phyloP scores from a whole-genome alignment of 1,140 invertebrate genomes.

The Lepidostoma basale region DNA sequence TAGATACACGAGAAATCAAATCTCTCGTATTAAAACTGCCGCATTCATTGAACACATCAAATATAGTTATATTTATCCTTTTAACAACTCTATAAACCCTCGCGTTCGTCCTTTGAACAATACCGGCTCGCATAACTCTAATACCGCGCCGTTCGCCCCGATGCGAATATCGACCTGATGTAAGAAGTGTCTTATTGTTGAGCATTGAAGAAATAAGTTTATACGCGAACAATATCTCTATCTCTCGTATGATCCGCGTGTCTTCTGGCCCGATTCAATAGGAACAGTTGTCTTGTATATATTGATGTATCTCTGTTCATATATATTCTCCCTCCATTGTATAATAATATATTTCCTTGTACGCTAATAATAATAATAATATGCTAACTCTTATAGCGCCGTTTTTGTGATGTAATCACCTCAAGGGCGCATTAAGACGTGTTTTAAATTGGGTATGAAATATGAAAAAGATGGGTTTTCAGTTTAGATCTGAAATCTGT shows the following conservation, averaged over 20 bases:
- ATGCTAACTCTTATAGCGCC: no score
- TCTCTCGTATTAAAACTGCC: conserved; percentile 3
- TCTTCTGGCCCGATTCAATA: not conserved
- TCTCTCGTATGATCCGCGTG: not conserved
- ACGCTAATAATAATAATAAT: no score
- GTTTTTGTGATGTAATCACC: no score
- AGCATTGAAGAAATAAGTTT: conserved; percentile 6
- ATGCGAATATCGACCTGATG: conserved; percentile 6
- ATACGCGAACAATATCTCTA: conserved; percentile 1
- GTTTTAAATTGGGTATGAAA: no score
- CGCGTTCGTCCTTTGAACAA: not conserved
- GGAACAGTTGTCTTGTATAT: no score
- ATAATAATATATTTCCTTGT: no score
- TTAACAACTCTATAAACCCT: conserved; percentile 20
- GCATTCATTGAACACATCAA: conserved; percentile 7
- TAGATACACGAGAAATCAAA: conserved; percentile 3
- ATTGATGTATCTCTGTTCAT: no score
- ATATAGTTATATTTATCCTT: conserved; percentile 19
- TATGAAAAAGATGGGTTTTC: no score
- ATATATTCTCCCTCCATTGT: no score
- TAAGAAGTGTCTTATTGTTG: conserved; percentile 7
- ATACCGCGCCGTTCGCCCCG: not conserved
- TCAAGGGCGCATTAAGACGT: no score
- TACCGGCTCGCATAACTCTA: conserved; percentile 7
- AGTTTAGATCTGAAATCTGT: no score